These are phyloP conservation scores for Sprattus sprattus DNA, from an alignment of 2,113 vertebrate species.

Conservation along the genomic window DNA sequence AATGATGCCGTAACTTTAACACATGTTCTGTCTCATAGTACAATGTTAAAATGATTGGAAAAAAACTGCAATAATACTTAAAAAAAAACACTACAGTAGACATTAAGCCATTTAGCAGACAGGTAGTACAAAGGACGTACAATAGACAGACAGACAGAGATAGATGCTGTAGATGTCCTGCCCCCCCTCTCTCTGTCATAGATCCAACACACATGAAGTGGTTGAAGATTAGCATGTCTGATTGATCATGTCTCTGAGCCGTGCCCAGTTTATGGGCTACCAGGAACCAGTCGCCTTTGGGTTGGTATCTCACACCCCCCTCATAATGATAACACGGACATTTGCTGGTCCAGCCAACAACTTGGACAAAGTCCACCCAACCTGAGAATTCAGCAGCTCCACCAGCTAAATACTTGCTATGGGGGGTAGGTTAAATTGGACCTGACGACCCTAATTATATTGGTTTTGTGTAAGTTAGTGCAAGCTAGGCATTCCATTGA, in stretches of 20 bases:
- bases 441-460: not conserved
- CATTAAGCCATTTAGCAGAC: too few relatives aligned
- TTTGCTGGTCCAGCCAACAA: not conserved
- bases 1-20: too few relatives aligned
- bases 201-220: not conserved
- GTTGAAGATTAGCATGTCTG: conserved; percentile 10
- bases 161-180: too few relatives aligned
- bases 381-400: not conserved
- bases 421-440: not conserved
- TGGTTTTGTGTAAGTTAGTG: not conserved
- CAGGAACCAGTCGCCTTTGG: not conserved
- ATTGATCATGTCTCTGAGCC: not conserved
- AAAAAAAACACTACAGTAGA: too few relatives aligned
- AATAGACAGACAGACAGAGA: too few relatives aligned
- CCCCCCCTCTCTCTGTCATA: not conserved
- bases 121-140: too few relatives aligned
- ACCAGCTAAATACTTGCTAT: not conserved
- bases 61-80: too few relatives aligned
- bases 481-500: not conserved
- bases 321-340: conserved; percentile 12
- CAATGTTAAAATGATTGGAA: too few relatives aligned
- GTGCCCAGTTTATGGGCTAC: not conserved
- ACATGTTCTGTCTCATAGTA: too few relatives aligned
- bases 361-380: conserved; percentile 12
- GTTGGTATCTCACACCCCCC: not conserved